Evolutionary conservation across 2,797 vertebrate genomes (phyloP).

Genomic region (Hoplostethus mediterraneus): DNA sequence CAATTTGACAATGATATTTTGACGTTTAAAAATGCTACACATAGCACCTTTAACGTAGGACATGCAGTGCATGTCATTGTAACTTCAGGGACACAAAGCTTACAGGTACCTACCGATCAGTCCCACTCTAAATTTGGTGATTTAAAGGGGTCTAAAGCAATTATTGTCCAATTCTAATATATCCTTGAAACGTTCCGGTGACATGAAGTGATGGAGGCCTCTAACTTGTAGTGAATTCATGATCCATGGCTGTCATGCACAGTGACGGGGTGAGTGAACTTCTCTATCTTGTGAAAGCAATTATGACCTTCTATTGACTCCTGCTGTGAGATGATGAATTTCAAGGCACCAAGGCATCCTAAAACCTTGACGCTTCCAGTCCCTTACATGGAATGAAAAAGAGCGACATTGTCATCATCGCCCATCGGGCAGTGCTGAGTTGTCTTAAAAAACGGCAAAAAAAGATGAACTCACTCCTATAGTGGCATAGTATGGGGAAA

Average conservation of each 20-base stretch:
- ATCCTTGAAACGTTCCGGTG: neutral
- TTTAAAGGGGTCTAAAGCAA: neutral
- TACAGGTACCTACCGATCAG: too few relatives aligned
- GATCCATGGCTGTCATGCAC: neutral
- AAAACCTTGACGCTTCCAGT: slow-evolving; percentile 15
- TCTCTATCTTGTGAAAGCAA: slow-evolving; percentile 16
- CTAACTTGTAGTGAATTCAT: neutral
- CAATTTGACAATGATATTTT: too few relatives aligned
- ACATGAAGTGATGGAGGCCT: neutral
- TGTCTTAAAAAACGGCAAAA: slow-evolving; percentile 21
- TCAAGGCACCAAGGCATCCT: neutral
- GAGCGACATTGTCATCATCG: slow-evolving; percentile 31
- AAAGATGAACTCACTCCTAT: slow-evolving; percentile 35
- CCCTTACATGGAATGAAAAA: too few relatives aligned
- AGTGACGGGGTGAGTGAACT: slow-evolving; percentile 19
- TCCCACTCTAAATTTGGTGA: too few relatives aligned
- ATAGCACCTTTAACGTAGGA: too few relatives aligned
- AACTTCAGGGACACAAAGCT: too few relatives aligned
- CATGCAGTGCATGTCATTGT: too few relatives aligned
- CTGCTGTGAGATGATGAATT: slow-evolving; percentile 35
- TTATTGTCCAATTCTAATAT: neutral
- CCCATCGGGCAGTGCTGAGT: neutral
- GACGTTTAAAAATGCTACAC: too few relatives aligned
- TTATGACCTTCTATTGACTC: slow-evolving; percentile 46
- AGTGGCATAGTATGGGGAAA: slow-evolving; percentile 31